These are phyloP conservation scores for Hypomesus transpacificus DNA, from an alignment of 2,113 vertebrate species.

Conservation along the genomic window DNA sequence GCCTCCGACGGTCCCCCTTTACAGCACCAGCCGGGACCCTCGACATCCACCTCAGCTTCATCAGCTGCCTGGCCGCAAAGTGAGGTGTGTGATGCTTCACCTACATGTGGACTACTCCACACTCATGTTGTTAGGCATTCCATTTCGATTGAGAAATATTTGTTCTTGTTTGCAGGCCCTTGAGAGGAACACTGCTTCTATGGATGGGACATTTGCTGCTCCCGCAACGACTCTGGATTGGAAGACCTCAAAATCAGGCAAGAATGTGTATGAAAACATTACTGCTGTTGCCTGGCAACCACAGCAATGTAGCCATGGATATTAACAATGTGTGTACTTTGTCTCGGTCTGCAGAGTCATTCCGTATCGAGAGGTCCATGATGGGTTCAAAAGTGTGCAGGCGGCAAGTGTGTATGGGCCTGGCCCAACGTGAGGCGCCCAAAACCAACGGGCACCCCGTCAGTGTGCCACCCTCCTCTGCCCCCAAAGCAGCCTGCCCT, in stretches of 20 bases:
- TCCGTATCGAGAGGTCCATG: slow-evolving; percentile 52
- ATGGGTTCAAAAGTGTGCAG: slow-evolving; percentile 67
- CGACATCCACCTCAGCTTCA: slow-evolving; percentile 46
- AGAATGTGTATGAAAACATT: slow-evolving; percentile 16
- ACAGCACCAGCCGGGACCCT: slow-evolving; percentile 22
- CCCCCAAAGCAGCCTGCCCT: slow-evolving; percentile 43
- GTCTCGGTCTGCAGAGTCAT: slow-evolving; percentile 41
- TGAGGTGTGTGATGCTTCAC: slow-evolving; percentile 34
- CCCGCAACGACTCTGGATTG: slow-evolving; percentile 72
- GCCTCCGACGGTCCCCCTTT: slow-evolving; percentile 48
- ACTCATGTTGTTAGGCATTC: background rate
- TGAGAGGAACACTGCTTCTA: slow-evolving; percentile 54
- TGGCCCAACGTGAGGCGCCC: slow-evolving; percentile 54
- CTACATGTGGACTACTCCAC: background rate
- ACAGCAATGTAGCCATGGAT: background rate
- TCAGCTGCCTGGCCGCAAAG: slow-evolving; percentile 38
- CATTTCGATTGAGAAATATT: background rate
- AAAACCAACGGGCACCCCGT: slow-evolving; percentile 74
- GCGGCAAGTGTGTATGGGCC: slow-evolving; percentile 67
- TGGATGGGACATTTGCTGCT: slow-evolving; percentile 69
- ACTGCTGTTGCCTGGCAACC: slow-evolving; percentile 10
- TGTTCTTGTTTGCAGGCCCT: slow-evolving; percentile 62
- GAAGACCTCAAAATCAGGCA: slow-evolving; percentile 75
- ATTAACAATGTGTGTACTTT: background rate
- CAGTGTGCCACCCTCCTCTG: slow-evolving; percentile 37